Base-by-base conservation (phyloP, 2,797 vertebrate species). In the Pseudochromis fuscus region DNA sequence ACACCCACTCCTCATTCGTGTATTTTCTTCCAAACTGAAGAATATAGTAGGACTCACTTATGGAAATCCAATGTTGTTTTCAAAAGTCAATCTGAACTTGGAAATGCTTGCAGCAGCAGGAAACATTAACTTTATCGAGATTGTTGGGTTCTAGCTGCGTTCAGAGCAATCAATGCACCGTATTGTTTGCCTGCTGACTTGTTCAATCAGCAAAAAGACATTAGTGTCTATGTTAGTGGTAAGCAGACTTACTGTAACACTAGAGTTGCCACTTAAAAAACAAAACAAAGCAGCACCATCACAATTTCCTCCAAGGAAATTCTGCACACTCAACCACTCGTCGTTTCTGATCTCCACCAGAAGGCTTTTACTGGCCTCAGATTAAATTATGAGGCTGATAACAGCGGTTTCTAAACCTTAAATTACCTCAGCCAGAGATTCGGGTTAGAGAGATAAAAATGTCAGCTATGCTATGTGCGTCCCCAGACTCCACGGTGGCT, bases 401-500 rank as follows among this genome's bases (percentile, higher is more conserved):
- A 81, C 38, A 28, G 82, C 1, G 53, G 71, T 75, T 83, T 80
- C 42, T 38, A 57, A 82, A 81, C 71, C 73, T 65, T 66, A 83
- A 84, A 89, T 89, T 78, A 85, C 73, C 79, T 80, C 61, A 71
- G 75, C 77, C 64, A 67, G 56, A 80, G 77, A 83, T 69, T 77
- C 10, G 51, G 62, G 49, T 67, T 65, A 58, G 62, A 72, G 73
- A 91, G 78, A 79, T 77, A 88, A 79, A 88, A 88, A 91, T 90
- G 81, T 81, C 71, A 81, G 82, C 81, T 83, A 91, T 91, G 88
- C 86, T 72, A 72, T 68, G 77, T 33, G 68, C 46, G 38, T 89
- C 83, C 74, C 80, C 78, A 80, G 87, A 72, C 75, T 84, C 67
- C 64, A 38, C 61, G 65, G 76, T 19, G 78, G 82, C 80, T 84